These are phyloP conservation scores for Hypomecis atomaria DNA, from an alignment of 2,888 invertebrate genomes.

Conservation along the genomic window DNA sequence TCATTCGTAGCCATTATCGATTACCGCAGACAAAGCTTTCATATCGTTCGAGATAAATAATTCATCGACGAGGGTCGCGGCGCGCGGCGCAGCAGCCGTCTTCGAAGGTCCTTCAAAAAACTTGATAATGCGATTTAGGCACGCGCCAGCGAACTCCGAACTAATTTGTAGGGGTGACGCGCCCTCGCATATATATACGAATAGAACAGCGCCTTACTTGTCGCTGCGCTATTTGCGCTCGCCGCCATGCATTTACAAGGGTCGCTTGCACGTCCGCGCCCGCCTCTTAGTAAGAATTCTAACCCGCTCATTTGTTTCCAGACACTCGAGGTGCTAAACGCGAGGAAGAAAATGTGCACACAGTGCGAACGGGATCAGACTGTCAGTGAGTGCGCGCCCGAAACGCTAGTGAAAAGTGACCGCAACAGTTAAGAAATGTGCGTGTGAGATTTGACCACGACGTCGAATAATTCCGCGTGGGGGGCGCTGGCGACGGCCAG, in stretches of 20 bases:
- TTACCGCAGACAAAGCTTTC: constrained; percentile 58
- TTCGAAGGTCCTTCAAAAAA: constrained; percentile 56
- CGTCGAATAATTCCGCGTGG: constrained; percentile 75
- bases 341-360: constrained; percentile 58
- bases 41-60: constrained; percentile 63
- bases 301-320: constrained; percentile 54
- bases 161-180: constrained; percentile 61
- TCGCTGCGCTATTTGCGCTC: constrained; percentile 47
- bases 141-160: constrained; percentile 48
- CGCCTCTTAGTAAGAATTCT: constrained; percentile 21
- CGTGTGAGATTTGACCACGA: constrained; percentile 71
- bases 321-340: constrained; percentile 46
- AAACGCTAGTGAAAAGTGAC: constrained; percentile 63
- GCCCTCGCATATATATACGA: constrained; percentile 65
- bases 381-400: constrained; percentile 52
- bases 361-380: constrained; percentile 54
- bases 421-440: constrained; percentile 69
- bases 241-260: constrained; percentile 55
- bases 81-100: constrained; percentile 37
- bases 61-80: constrained; percentile 53
- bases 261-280: constrained; percentile 40
- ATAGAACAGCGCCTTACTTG: constrained; percentile 45
- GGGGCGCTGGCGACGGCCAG: constrained; percentile 79
- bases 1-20: constrained; percentile 64
- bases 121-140: constrained; percentile 67